Base-by-base conservation (phyloP, 2,797 vertebrate species). In the Aulostomus chinensis region DNA sequence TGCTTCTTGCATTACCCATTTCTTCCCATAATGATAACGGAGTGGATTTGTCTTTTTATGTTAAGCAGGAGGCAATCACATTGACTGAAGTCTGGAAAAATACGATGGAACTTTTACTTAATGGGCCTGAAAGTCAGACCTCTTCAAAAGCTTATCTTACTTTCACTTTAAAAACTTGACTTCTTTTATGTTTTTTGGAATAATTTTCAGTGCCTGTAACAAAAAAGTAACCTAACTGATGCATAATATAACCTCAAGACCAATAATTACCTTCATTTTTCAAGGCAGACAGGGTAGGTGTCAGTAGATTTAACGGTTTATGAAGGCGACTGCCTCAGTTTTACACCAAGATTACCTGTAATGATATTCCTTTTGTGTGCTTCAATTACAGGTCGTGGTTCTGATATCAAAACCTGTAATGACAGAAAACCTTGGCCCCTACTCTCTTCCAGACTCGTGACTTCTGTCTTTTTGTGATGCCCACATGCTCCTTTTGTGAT, bases 331-430 rank as follows among this genome's bases (percentile, higher is more conserved):
- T 38, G 20, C 14, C 25, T 21, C 6, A 21, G 37, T 43, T 58
- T 68, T 30, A 39, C 38, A 25, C 30, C 2, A 2, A 72, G 60
- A 87, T 81, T 78, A 83, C 70, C 41, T 58, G 40, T 81, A 86
- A 85, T 84, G 64, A 57, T 40, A 51, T 63, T 7, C 15, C 66
- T 45, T 68, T 83, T 78, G 58, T 85, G 70, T 36, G 51, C 9
- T 11, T 32, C 5, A 77, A 85, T 86, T 73, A 86, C 42, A 68
- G 69, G 53, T 57, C 9, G 17, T 65, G 58, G 56, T 12, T 18
- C 54, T 57, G 58, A 69, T 59, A 74, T 71, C n/a, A 70, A 68
- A 76, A 73, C 43, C 41, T 55, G 17, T 34, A 33, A 65, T 66
- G 46, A 62, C 52, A 58, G 35, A 22, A 64, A 51, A 55, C 37